Percentiles rank a stretch among this genome's conserved stretches.
Conservation (phyloP, 2,113 vertebrate genomes). For the Dendropsophus ebraccatus region DNA sequence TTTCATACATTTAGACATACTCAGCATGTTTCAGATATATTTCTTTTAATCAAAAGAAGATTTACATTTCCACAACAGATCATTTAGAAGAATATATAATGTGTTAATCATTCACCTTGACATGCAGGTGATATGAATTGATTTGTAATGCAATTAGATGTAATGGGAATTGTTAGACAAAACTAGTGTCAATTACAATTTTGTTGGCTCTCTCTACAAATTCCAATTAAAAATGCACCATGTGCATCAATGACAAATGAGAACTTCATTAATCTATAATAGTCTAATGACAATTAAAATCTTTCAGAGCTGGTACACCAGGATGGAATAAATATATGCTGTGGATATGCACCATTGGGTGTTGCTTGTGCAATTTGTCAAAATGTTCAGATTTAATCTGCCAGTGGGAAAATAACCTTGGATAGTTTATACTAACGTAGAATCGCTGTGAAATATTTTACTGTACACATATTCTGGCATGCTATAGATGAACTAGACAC, state of each 20-base stretch:
- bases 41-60: slow-evolving; percentile 44
- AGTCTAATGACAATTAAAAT: slow-evolving; percentile 57
- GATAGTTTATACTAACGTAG: neutral
- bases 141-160: slow-evolving; percentile 57
- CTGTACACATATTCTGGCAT: neutral
- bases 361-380: slow-evolving; percentile 39
- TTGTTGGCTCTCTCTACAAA: slow-evolving; percentile 47
- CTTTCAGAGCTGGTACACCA: slow-evolving; percentile 44
- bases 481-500: neutral
- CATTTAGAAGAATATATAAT: slow-evolving; percentile 47
- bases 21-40: neutral
- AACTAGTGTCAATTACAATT: slow-evolving; percentile 52
- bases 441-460: neutral
- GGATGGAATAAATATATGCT: slow-evolving; percentile 33
- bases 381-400: slow-evolving; percentile 6
- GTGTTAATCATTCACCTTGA: slow-evolving; percentile 52
- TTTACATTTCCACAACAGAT: slow-evolving; percentile 44
- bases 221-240: slow-evolving; percentile 57
- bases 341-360: slow-evolving; percentile 42
- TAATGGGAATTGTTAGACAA: slow-evolving; percentile 59
- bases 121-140: slow-evolving; percentile 57
- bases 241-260: slow-evolving; percentile 56
- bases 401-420: slow-evolving; percentile 34
- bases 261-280: slow-evolving; percentile 58
- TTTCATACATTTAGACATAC: no score